Evolutionary conservation across 53 echinoderm and acorn worm genomes (phyloP).

Genomic region (Echinarachnius parma): DNA sequence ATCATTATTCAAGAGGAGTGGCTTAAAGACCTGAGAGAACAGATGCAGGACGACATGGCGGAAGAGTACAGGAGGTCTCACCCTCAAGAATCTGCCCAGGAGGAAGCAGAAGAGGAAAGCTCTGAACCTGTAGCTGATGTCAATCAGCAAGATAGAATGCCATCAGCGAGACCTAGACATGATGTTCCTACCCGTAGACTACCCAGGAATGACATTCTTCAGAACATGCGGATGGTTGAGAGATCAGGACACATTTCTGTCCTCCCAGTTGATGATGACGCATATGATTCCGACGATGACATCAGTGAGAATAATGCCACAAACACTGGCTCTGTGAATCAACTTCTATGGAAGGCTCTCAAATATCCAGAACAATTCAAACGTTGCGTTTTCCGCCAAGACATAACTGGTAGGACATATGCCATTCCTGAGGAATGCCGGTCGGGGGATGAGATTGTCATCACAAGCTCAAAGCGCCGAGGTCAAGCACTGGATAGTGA

Average conservation of each 20-base stretch:
- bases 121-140: no score
- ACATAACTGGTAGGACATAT: slow-evolving; percentile 58
- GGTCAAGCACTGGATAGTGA: slow-evolving; percentile 72
- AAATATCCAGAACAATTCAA: slow-evolving; percentile 73
- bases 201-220: no score
- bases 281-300: slow-evolving; percentile 34
- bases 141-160: no score
- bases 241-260: not conserved
- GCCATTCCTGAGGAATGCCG: slow-evolving; percentile 65
- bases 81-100: no score
- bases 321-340: not conserved
- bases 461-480: slow-evolving; percentile 72
- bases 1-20: no score
- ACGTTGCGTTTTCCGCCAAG: slow-evolving; percentile 71
- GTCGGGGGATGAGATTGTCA: slow-evolving; percentile 56
- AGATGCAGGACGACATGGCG: no score
- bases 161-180: no score
- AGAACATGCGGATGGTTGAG: slow-evolving; percentile 7
- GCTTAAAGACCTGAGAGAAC: no score
- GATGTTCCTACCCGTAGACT: no score
- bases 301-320: not conserved
- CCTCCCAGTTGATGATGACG: not conserved
- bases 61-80: no score
- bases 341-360: slow-evolving; percentile 15
- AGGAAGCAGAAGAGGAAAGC: no score